Evolutionary conservation across 2,888 invertebrate genomes (phyloP), one percentile per base, ranked within the genome.

Genomic region (Caenorhabditis sp.): DNA sequence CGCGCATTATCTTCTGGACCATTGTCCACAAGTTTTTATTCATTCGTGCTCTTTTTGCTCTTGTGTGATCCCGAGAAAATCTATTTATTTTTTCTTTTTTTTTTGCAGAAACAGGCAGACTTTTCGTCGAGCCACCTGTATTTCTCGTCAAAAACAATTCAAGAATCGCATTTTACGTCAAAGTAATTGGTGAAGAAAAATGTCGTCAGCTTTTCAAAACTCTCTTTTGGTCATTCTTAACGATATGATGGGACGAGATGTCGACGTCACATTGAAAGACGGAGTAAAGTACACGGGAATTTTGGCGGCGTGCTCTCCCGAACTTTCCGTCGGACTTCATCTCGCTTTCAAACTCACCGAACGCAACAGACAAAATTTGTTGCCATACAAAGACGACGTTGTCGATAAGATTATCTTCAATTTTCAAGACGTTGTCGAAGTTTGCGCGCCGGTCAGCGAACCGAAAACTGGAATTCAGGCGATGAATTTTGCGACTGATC

Each of bases 401-500:
- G 26, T 26, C 3, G 79, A 79, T 1, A 81, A 81, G 54, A 74
- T 76, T 62, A 36, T 60, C 1, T 74, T 81, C 62, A 23, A 59
- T 14, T 77, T 70, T 54, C 12, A 55, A 5, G 76, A 81, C 37
- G 62, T 81, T 27, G 71, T 76, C 23, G 62, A 69, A 8, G 36
- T 79, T n/a, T 60, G 70, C 8, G 61, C 66, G 8, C 60, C 57
- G 27, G 37, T 68, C 10, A 62, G 51, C 19, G 70, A 81, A 23
- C 76, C 74, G 50, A 69, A 73, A 61, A n/a, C 57, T 55, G 37
- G 59, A 24, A 24, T 57, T 54, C 2, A 58, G 55, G 72, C 63
- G 5, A 73, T 57, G 58, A 73, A 73, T 3, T 81, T 81, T 53
- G 78, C 73, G 12, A 81, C 81, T 14, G 81, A 81, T 57, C 63